Conservation (phyloP, 30 jellyfish, hydroid and myxozoan genomes). For the Aurelia aurita complex sp. Pacific region DNA sequence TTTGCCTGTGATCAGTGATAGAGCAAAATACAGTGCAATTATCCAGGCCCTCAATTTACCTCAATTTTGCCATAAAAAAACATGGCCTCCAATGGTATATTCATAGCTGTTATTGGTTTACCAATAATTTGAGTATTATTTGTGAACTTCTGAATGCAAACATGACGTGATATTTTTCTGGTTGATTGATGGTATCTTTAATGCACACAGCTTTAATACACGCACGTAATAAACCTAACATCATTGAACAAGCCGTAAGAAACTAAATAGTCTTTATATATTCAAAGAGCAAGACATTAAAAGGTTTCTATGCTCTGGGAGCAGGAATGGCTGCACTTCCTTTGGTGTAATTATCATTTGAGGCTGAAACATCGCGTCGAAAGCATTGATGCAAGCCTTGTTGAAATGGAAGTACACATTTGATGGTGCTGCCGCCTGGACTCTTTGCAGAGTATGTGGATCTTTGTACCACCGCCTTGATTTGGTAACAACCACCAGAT, state of each 20-base stretch:
- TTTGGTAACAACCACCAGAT: constrained; percentile 26
- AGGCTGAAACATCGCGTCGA: constrained; percentile 4
- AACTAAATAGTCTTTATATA: constrained; percentile 6
- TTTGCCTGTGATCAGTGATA: too few relatives aligned
- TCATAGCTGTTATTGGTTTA: too few relatives aligned
- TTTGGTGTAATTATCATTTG: constrained; percentile 8
- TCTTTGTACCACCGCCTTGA: constrained; percentile 19
- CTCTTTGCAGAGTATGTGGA: constrained; percentile 13
- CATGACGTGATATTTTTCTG: too few relatives aligned
- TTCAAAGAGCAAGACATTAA: constrained; percentile 30
- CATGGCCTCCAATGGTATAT: too few relatives aligned
- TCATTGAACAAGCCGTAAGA: constrained; percentile 2
- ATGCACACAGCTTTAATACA: constrained; percentile 4
- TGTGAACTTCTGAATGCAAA: too few relatives aligned
- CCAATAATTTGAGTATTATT: not conserved
- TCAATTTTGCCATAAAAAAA: too few relatives aligned
- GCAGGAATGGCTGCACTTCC: constrained; percentile 45
- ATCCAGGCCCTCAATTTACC: too few relatives aligned
- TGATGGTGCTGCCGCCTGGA: constrained; percentile 3
- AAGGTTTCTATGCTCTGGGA: constrained; percentile 46
- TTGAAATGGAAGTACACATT: constrained; percentile 8
- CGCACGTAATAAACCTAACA: not conserved
- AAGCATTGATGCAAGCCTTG: not conserved
- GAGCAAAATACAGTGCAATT: too few relatives aligned
- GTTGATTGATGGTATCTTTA: not conserved